A percentile compares a stretch with the other conserved stretches of the same genome.
These are phyloP conservation scores for Crotalus helleri DNA, from an alignment of 2,113 vertebrate species.

Conservation along the genomic window DNA sequence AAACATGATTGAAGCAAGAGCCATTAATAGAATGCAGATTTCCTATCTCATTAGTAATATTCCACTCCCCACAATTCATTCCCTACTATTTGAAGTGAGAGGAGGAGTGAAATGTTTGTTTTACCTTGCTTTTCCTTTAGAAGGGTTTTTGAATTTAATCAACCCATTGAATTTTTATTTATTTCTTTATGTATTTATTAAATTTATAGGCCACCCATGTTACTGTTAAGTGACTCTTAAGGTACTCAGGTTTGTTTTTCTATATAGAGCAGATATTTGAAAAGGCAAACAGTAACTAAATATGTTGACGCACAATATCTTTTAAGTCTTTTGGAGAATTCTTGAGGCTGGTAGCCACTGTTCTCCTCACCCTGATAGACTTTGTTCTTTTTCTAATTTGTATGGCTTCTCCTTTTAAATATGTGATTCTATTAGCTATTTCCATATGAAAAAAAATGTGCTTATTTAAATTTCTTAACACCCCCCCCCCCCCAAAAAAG, in stretches of 20 bases:
- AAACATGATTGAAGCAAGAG: not conserved
- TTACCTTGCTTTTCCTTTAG: not conserved
- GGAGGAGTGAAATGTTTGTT: not conserved
- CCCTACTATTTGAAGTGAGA: not conserved
- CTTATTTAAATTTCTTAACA: conserved; percentile 81
- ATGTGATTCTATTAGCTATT: conserved; percentile 93
- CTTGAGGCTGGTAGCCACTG: conserved; percentile 42
- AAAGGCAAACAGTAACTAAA: conserved; percentile 78
- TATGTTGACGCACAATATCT: conserved; percentile 65
- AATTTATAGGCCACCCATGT: not conserved
- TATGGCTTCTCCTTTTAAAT: conserved; percentile 92
- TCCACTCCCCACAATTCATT: not conserved
- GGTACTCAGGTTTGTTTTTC: conserved; percentile 66
- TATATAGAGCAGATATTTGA: conserved; percentile 77
- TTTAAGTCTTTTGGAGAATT: conserved; percentile 64
- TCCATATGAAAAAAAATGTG: conserved; percentile 85
- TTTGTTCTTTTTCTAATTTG: conserved; percentile 63
- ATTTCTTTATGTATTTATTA: not conserved
- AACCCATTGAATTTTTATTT: not conserved
- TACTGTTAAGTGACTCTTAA: not conserved
- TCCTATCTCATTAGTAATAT: not conserved
- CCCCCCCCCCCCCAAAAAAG: not conserved
- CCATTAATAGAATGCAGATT: not conserved
- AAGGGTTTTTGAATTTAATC: not conserved
- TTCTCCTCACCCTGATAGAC: not conserved